Conservation (phyloP, 2,113 vertebrate species). For the Corythoichthys intestinalis region DNA sequence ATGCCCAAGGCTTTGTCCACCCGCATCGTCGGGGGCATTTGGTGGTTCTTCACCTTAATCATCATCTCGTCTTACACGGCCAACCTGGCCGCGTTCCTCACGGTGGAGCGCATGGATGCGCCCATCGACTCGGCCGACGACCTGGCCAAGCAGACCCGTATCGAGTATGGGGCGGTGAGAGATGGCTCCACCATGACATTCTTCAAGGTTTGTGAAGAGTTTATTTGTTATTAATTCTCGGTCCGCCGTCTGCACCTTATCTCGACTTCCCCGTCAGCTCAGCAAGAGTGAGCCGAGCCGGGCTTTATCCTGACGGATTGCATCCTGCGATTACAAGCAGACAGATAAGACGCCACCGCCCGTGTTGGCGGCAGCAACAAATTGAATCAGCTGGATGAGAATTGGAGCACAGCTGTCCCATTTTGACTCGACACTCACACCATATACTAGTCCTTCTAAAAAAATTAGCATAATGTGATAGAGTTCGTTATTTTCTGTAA, state of each 20-base stretch:
- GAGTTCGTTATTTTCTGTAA: too few species aligned
- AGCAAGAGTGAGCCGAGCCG: conserved; percentile 50
- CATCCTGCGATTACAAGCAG: conserved; percentile 66
- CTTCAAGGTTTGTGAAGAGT: conserved; percentile 82
- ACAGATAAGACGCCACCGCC: conserved; percentile 52
- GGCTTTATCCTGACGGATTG: conserved; percentile 69
- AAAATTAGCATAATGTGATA: too few species aligned
- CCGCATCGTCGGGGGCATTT: conserved; percentile 95
- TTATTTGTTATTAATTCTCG: neutral
- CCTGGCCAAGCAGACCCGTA: conserved; percentile 95
- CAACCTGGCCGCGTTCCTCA: conserved; percentile 96
- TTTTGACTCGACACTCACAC: conserved; percentile 47
- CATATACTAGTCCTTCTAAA: neutral
- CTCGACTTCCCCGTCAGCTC: conserved; percentile 29
- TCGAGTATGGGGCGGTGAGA: conserved; percentile 93
- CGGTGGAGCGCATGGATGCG: conserved; percentile 96
- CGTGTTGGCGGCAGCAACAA: conserved; percentile 64
- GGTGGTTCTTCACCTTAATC: conserved; percentile 99
- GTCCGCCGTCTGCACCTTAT: neutral
- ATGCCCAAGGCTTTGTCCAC: conserved; percentile 99
- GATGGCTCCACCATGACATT: conserved; percentile 99
- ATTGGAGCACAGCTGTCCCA: conserved; percentile 70
- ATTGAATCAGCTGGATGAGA: conserved; percentile 73
- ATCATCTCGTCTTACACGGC: conserved; percentile 99
- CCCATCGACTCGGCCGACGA: conserved; percentile 96